phyloP scores from a whole-genome alignment of 2,888 invertebrate genomes.

The Terebella lapidaria region DNA sequence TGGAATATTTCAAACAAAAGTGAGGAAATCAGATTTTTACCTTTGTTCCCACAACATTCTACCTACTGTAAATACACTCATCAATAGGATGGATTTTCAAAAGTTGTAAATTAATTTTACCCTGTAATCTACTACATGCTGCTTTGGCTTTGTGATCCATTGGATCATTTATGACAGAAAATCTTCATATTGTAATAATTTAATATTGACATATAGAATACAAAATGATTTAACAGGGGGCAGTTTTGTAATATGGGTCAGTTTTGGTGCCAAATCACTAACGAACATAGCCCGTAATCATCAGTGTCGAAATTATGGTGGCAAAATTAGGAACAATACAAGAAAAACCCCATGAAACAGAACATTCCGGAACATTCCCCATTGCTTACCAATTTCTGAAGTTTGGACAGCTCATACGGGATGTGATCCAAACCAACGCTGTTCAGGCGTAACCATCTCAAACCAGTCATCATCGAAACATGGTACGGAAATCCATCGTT shows the following conservation, averaged over 20 bases:
- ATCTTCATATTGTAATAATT: not conserved
- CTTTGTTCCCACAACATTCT: too few relatives aligned
- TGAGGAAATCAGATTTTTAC: too few relatives aligned
- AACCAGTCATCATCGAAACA: conserved; percentile 89
- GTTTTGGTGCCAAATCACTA: too few relatives aligned
- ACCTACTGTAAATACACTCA: not conserved
- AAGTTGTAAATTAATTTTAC: not conserved
- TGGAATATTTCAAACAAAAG: too few relatives aligned
- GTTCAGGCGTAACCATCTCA: conserved; percentile 95
- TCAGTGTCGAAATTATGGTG: too few relatives aligned
- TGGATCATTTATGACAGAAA: not conserved
- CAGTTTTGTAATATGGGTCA: too few relatives aligned
- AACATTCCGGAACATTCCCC: too few relatives aligned
- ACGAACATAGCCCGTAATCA: too few relatives aligned
- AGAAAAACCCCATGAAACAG: too few relatives aligned
- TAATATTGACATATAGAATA: too few relatives aligned
- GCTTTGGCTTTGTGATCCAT: not conserved
- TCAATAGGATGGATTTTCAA: not conserved
- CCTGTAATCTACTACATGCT: not conserved
- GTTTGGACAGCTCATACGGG: conserved; percentile 81
- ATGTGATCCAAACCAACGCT: conserved; percentile 74
- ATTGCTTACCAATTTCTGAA: conserved; percentile 81
- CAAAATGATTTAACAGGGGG: too few relatives aligned
- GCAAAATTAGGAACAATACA: too few relatives aligned
- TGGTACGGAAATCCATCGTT: conserved; percentile 41